phyloP scores from a whole-genome alignment of 1,140 invertebrate genomes.

The Nymphalis io region DNA sequence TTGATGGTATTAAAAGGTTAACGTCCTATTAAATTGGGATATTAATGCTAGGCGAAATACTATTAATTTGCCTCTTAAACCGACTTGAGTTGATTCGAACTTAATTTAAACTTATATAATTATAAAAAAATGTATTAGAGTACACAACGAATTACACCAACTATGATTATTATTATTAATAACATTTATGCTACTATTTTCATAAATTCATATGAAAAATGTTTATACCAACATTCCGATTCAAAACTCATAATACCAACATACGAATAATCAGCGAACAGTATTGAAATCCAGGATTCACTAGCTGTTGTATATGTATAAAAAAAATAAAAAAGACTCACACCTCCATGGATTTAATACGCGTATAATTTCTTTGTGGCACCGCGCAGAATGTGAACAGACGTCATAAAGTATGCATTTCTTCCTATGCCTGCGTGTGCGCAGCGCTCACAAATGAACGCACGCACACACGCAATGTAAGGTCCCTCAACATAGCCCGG shows the following conservation, averaged over 20 bases:
- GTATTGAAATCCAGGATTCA: slow-evolving; percentile 38
- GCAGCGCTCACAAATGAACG: not conserved
- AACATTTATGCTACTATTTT: too few species aligned
- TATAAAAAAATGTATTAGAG: too few species aligned
- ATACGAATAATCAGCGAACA: not conserved
- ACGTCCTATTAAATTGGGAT: too few species aligned
- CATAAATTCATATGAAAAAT: too few species aligned
- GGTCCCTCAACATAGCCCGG: slow-evolving; percentile 34
- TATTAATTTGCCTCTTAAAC: too few species aligned
- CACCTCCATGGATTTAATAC: slow-evolving; percentile 78
- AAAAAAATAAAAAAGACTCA: slow-evolving; percentile 52
- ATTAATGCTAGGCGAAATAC: too few species aligned
- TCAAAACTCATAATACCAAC: not conserved
- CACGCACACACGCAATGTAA: slow-evolving; percentile 19
- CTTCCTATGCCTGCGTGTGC: slow-evolving; percentile 48
- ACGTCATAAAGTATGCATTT: slow-evolving; percentile 80
- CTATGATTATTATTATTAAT: too few species aligned
- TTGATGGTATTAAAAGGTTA: too few species aligned
- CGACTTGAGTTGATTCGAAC: too few species aligned
- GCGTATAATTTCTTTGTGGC: slow-evolving; percentile 80
- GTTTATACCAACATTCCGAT: not conserved
- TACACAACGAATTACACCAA: too few species aligned
- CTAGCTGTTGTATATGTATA: slow-evolving; percentile 39
- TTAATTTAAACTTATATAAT: too few species aligned
- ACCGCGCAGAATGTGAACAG: slow-evolving; percentile 76